Conservation (phyloP, 2,888 invertebrate genomes). For the Podotricha telesiphe region DNA sequence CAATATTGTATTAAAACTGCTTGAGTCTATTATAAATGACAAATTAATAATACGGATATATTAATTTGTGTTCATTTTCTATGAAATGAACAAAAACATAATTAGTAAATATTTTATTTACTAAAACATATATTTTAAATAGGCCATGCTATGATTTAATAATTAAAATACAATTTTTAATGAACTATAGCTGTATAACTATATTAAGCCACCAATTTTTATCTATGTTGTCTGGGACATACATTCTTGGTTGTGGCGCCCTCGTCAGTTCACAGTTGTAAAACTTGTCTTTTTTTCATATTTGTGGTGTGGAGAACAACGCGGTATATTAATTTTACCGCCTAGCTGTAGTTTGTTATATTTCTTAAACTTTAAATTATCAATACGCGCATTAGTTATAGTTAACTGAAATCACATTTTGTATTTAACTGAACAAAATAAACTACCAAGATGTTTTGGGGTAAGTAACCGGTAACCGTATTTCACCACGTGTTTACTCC, state of each 20-base stretch:
- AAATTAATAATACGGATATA: no score
- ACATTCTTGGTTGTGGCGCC: conserved; percentile 13
- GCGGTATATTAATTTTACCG: conserved; percentile 32
- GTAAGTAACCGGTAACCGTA: conserved; percentile 65
- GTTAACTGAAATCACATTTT: background rate
- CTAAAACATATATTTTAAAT: background rate
- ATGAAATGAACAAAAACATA: no score
- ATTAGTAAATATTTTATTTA: no score
- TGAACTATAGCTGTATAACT: no score
- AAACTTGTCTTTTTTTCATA: conserved; percentile 3
- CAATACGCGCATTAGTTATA: background rate
- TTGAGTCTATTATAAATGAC: no score
- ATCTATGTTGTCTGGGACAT: conserved; percentile 3
- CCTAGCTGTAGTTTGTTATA: conserved; percentile 12
- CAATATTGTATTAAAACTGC: no score
- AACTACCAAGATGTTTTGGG: conserved; percentile 76
- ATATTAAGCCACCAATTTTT: no score
- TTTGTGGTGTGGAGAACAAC: conserved; percentile 31
- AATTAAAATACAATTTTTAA: no score
- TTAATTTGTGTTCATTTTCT: no score
- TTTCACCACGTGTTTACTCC: conserved; percentile 68
- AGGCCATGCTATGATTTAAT: no score
- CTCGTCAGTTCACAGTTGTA: background rate
- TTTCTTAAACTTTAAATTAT: background rate
- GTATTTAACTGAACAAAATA: conserved; percentile 26